Conservation (phyloP, 2,888 invertebrate genomes). For the Bembecia ichneumoniformis region DNA sequence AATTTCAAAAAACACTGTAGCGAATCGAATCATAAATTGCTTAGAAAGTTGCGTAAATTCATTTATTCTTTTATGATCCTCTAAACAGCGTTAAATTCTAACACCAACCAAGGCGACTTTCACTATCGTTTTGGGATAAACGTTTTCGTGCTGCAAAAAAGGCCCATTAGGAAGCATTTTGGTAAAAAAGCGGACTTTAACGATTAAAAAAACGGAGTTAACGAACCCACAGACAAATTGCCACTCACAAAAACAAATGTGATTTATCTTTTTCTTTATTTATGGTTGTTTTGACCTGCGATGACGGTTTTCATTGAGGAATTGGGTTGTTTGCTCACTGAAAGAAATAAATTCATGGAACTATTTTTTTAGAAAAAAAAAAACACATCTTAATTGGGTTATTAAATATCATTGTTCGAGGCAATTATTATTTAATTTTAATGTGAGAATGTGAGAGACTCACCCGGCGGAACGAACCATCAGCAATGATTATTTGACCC, state of each 20-base stretch:
- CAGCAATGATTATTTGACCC: too few species aligned
- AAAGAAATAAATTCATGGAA: too few species aligned
- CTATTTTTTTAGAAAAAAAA: too few species aligned
- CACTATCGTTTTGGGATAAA: constrained; percentile 7
- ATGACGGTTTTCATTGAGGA: too few species aligned
- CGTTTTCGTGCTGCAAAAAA: constrained; percentile 3
- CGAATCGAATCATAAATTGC: background rate
- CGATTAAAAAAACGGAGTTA: constrained; percentile 4
- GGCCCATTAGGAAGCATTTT: constrained; percentile 1
- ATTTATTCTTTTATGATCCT: background rate
- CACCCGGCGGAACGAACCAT: too few species aligned
- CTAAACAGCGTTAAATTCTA: background rate
- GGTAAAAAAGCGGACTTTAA: constrained; percentile 5
- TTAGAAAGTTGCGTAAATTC: background rate
- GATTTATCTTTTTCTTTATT: background rate
- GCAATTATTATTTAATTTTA: too few species aligned
- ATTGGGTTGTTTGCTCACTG: too few species aligned
- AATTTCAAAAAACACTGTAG: background rate
- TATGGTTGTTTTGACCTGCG: too few species aligned
- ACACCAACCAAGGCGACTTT: constrained; percentile 4
- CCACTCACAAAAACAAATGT: background rate
- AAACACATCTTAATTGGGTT: too few species aligned
- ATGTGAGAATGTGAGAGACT: too few species aligned
- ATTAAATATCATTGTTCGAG: too few species aligned
- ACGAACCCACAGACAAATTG: constrained; percentile 4